These are phyloP conservation scores for Xiphophorus birchmanni DNA, from an alignment of 2,797 vertebrate species.

Conservation along the genomic window DNA sequence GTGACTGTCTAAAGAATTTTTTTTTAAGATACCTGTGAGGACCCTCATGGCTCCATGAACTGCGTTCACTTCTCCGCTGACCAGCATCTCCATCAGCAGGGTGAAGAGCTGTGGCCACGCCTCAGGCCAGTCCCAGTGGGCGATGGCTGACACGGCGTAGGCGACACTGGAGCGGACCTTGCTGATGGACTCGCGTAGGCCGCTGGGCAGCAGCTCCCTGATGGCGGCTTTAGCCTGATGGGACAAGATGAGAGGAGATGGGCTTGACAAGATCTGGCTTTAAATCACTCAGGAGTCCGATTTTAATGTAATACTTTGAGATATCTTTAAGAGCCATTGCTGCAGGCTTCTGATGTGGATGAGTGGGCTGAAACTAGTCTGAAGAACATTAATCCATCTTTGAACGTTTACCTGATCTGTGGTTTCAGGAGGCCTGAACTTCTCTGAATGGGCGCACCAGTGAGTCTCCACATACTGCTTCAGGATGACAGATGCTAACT, in stretches of 20 bases:
- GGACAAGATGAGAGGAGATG: not conserved
- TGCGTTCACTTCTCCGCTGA: constrained; percentile 93
- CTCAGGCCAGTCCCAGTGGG: constrained; percentile 99
- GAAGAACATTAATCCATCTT: not conserved
- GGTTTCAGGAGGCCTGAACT: constrained; percentile 96
- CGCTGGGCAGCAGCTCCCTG: constrained; percentile 89
- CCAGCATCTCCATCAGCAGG: constrained; percentile 98
- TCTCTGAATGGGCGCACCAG: constrained; percentile 98
- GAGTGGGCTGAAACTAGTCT: not conserved
- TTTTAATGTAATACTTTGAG: not conserved
- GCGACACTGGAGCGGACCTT: constrained; percentile 98
- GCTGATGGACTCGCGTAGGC: constrained; percentile 94
- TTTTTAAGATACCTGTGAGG: constrained; percentile 87
- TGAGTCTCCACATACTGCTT: constrained; percentile 99
- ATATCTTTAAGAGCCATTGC: not conserved
- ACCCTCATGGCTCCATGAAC: constrained; percentile 99
- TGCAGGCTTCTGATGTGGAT: not conserved
- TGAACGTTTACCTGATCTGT: constrained; percentile 87
- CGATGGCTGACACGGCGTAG: constrained; percentile 95
- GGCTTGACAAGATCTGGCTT: not conserved
- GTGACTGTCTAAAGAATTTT: not conserved
- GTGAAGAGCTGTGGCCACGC: constrained; percentile 98
- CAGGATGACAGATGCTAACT: constrained; percentile 96
- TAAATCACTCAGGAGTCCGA: not conserved
- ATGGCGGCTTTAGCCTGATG: constrained; percentile 94